phyloP scores from a whole-genome alignment of 1,140 invertebrate genomes.

The Drosophila nikananu region DNA sequence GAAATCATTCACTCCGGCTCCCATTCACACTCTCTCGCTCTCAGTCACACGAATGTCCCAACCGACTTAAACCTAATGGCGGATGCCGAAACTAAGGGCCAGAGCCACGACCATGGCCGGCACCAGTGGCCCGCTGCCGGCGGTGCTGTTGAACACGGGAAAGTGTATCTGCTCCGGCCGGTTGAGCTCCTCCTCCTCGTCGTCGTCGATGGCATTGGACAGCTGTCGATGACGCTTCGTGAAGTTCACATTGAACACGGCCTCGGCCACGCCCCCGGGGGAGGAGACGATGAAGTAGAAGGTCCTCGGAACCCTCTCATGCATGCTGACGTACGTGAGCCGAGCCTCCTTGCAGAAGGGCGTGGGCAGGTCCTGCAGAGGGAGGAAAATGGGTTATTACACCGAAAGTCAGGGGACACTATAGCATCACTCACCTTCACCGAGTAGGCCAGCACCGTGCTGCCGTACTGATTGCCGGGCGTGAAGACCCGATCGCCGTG shows the following conservation, averaged over 20 bases:
- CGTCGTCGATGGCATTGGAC: constrained; percentile 80
- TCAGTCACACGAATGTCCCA: constrained; percentile 13
- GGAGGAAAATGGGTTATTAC: background rate
- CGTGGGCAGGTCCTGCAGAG: constrained; percentile 78
- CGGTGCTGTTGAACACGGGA: constrained; percentile 72
- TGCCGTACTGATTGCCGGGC: constrained; percentile 85
- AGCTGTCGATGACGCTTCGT: constrained; percentile 80
- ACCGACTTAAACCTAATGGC: constrained; percentile 52
- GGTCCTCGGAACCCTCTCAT: constrained; percentile 82
- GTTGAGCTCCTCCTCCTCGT: constrained; percentile 84
- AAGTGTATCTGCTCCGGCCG: constrained; percentile 85
- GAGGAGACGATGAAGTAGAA: constrained; percentile 85
- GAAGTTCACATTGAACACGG: constrained; percentile 83
- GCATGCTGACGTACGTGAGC: constrained; percentile 85
- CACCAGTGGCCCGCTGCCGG: constrained; percentile 22
- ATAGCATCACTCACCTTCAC: constrained; percentile 69
- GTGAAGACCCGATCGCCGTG: constrained; percentile 85
- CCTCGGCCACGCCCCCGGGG: constrained; percentile 83
- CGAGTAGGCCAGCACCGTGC: constrained; percentile 81
- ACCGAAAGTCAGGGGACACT: no score
- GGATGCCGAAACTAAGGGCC: constrained; percentile 29
- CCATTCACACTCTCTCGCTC: constrained; percentile 7
- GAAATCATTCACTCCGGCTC: constrained; percentile 20
- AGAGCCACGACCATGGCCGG: constrained; percentile 19
- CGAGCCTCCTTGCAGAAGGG: constrained; percentile 85